Evolutionary conservation across 2,797 vertebrate species (phyloP).

Genomic region (Cirrhinus molitorella): DNA sequence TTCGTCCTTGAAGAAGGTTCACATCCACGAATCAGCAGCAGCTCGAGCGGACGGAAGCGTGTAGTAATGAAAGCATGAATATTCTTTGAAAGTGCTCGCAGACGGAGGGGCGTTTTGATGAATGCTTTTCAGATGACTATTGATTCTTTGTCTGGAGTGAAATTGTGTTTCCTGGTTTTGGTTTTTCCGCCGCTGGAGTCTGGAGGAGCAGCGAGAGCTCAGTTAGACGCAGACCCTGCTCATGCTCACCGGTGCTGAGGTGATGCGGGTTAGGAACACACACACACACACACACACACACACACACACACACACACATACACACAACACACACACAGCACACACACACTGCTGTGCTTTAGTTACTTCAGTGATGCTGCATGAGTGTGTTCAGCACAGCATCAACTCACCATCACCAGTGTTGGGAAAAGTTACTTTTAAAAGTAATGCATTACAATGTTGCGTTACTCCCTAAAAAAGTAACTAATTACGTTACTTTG

Average conservation of each 20-base stretch:
- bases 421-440: no score
- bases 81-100: slow-evolving; percentile 5
- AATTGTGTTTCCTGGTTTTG: slow-evolving; percentile 43
- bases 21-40: slow-evolving; percentile 57
- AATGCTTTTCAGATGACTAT: slow-evolving; percentile 59
- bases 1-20: slow-evolving; percentile 78
- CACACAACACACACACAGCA: not conserved
- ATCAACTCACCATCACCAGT: not conserved
- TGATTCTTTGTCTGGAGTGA: slow-evolving; percentile 50
- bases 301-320: not conserved
- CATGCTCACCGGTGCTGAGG: slow-evolving; percentile 28
- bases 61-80: slow-evolving; percentile 39
- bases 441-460: no score
- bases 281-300: not conserved
- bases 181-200: not conserved
- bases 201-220: slow-evolving; percentile 27
- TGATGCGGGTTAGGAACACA: not conserved
- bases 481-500: no score
- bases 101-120: slow-evolving; percentile 43
- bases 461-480: no score
- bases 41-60: slow-evolving; percentile 23
- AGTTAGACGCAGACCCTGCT: slow-evolving; percentile 9
- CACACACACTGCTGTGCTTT: not conserved
- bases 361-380: not conserved
- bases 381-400: not conserved